Base-by-base conservation (phyloP, 2,888 invertebrate genomes). In the Monopis laevigella region DNA sequence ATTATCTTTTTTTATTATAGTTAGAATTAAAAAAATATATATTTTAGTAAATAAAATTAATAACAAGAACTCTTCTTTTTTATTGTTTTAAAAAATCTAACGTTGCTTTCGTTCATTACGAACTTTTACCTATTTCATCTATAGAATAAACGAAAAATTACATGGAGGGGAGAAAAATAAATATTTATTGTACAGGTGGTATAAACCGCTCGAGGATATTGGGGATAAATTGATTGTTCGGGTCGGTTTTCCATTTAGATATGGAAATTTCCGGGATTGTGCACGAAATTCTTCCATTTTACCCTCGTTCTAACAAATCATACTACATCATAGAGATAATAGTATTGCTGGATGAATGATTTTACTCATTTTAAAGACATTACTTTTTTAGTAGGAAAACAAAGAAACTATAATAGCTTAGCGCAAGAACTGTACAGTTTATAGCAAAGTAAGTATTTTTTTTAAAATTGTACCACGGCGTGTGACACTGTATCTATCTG, bases 181-280 rank as follows among this genome's bases (percentile, higher is more conserved):
- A 78, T 75, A 78, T 80, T 77, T 77, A 77, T 78, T 71, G 73
- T 75, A 74, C 78, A 77, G 77, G 77, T 77, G 77, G 74, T 75
- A 74, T 78, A 77, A 74, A 75, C 75, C 74, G 74, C 74, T 71
- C 58, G 68, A 75, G 75, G 75, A 78, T 78, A 77, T 77, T 74
- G 77, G 64, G 75, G 78, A 77, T 80, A 78, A 78, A 80, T 80
- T 80, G 78, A 80, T 78, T 80, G 78, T 77, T 70, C 74, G 70
- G 74, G 74, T 77, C 71, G 78, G 75, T 78, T 80, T 80, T 77
- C 78, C 78, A 80, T 80, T 80, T 80, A 80, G 78, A 78, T 78
- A 80, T 80, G 78, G 78, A 80, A 78, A 80, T 80, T 75, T 75
- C 64, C 63, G 64, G 75, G 78, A 77, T 77, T 77, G 77, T 78